These are phyloP conservation scores for Batillaria attramentaria DNA, from an alignment of 1,140 invertebrate species.

Conservation along the genomic window DNA sequence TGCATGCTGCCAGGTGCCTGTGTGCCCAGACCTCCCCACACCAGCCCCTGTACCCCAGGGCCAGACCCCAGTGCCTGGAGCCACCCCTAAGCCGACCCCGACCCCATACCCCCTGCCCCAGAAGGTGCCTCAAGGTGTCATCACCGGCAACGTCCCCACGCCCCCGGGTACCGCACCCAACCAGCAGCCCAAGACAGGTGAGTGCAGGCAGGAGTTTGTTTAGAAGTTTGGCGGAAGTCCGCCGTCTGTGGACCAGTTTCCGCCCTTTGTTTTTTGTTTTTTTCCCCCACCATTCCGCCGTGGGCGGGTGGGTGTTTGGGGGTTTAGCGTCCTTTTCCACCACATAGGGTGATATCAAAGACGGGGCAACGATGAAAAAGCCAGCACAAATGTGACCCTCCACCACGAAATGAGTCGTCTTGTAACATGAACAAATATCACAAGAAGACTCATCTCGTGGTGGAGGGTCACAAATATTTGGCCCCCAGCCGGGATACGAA, in stretches of 20 bases:
- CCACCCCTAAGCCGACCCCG: neutral
- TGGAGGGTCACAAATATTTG: no score
- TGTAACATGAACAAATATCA: no score
- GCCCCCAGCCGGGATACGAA: no score
- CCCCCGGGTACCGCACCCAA: no score
- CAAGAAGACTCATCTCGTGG: no score
- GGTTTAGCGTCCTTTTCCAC: no score
- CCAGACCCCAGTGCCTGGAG: neutral
- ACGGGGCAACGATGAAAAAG: no score
- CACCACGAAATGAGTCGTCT: no score
- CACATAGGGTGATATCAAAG: no score
- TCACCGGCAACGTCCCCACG: slow-evolving; percentile 17
- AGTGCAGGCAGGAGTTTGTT: neutral
- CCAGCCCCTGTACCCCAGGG: neutral
- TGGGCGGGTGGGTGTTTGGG: no score
- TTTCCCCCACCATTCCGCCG: no score
- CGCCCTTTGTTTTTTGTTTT: neutral
- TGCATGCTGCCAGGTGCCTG: slow-evolving; percentile 50
- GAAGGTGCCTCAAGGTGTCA: neutral
- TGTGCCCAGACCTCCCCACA: slow-evolving; percentile 27
- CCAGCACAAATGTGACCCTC: no score
- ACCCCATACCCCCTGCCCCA: slow-evolving; percentile 18
- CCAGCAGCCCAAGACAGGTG: slow-evolving; percentile 26
- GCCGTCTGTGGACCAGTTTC: neutral
- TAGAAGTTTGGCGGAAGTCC: neutral